Evolutionary conservation across 2,797 vertebrate genomes (phyloP).

Genomic region (Pseudopleuronectes americanus): DNA sequence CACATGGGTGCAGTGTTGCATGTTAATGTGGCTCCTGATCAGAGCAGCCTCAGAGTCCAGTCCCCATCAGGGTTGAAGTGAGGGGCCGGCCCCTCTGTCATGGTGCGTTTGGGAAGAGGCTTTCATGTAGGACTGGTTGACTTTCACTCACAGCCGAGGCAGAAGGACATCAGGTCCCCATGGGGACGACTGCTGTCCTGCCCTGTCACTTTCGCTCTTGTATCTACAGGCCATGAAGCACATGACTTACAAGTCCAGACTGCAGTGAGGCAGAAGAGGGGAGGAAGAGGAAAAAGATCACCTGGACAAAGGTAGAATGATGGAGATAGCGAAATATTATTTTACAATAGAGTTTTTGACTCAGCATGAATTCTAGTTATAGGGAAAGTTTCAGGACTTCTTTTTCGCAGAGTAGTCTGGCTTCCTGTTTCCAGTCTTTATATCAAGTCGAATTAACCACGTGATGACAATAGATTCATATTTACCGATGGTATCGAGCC

Average conservation of each 20-base stretch:
- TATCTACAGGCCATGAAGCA: conserved; percentile 46
- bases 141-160: conserved; percentile 51
- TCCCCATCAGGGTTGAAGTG: conserved; percentile 31
- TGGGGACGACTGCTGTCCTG: conserved; percentile 53
- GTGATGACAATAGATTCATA: too few species aligned
- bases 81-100: conserved; percentile 59
- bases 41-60: conserved; percentile 36
- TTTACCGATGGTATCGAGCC: too few species aligned
- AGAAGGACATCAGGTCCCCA: conserved; percentile 63
- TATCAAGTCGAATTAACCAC: too few species aligned
- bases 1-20: conserved; percentile 10
- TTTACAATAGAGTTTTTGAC: too few species aligned
- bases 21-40: conserved; percentile 35
- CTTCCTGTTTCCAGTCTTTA: too few species aligned
- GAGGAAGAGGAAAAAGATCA: conserved; percentile 4
- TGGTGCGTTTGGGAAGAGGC: conserved; percentile 61
- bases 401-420: too few species aligned
- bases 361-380: too few species aligned
- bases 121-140: conserved; percentile 60
- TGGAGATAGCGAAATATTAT: neutral
- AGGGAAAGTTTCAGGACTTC: too few species aligned
- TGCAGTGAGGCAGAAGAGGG: conserved; percentile 24
- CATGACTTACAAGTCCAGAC: conserved; percentile 31
- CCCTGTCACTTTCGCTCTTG: conserved; percentile 68
- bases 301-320: neutral